phyloP scores from a whole-genome alignment of 2,113 vertebrate species.

The Bombycilla garrulus region DNA sequence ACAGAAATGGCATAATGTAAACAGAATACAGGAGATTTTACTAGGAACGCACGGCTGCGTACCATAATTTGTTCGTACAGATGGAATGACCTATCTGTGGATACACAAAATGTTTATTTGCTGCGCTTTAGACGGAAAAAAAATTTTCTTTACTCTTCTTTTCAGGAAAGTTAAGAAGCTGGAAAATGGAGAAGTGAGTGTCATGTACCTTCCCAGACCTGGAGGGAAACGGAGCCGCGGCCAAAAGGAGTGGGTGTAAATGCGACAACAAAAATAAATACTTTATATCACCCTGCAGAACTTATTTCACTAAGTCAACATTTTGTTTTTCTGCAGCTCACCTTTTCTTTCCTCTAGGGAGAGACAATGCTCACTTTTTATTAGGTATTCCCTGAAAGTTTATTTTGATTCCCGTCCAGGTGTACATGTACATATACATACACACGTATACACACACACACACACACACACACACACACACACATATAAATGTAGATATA shows the following conservation, averaged over 20 bases:
- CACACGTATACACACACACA: too few species aligned
- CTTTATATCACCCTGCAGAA: background rate
- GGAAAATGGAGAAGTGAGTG: background rate
- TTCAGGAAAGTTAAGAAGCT: slow-evolving; percentile 15
- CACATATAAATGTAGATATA: rapidly evolving
- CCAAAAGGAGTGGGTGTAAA: slow-evolving; percentile 1
- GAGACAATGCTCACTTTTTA: background rate
- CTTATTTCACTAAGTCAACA: background rate
- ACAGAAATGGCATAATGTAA: slow-evolving; percentile 70
- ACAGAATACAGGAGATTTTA: slow-evolving; percentile 65
- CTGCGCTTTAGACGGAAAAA: background rate
- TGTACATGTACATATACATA: rapidly evolving
- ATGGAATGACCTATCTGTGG: background rate
- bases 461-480: rapidly evolving
- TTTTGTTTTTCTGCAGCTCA: background rate
- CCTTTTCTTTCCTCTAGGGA: background rate
- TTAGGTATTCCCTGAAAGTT: background rate
- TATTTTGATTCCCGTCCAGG: background rate
- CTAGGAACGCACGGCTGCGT: slow-evolving; percentile 1
- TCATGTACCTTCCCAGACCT: background rate
- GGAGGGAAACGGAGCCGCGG: background rate
- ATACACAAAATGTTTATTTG: slow-evolving; percentile 4
- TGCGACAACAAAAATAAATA: slow-evolving; percentile 40
- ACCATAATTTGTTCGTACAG: slow-evolving; percentile 26
- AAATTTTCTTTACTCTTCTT: background rate